These are phyloP conservation scores for Megalops cyprinoides DNA, from an alignment of 2,797 vertebrate genomes.

Conservation along the genomic window DNA sequence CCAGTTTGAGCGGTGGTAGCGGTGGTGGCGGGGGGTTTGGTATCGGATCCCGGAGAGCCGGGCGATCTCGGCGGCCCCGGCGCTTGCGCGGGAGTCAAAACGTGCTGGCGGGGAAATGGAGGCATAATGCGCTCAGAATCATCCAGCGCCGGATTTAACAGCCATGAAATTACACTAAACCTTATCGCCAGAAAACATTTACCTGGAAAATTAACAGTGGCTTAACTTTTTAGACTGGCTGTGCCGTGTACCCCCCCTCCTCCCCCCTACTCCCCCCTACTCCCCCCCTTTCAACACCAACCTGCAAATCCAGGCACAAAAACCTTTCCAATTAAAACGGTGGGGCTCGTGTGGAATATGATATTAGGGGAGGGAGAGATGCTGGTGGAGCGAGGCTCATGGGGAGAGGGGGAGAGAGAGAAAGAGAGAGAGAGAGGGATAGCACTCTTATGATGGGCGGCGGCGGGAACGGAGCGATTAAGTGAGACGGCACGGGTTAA, in stretches of 20 bases:
- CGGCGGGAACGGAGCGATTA: neutral
- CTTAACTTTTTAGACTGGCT: conserved; percentile 49
- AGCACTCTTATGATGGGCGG: neutral
- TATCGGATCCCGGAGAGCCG: too few species aligned
- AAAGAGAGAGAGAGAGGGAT: conserved; percentile 26
- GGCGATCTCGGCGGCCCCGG: neutral
- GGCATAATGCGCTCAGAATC: conserved; percentile 60
- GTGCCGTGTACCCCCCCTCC: neutral
- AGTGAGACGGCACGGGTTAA: neutral
- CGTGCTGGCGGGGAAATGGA: conserved; percentile 42
- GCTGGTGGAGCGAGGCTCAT: conserved; percentile 31
- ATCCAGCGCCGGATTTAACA: conserved; percentile 64
- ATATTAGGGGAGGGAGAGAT: conserved; percentile 32
- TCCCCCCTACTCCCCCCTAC: conserved; percentile 39
- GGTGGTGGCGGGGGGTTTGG: too few species aligned
- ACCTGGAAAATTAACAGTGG: conserved; percentile 68
- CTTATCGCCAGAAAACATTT: conserved; percentile 66
- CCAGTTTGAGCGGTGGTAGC: too few species aligned
- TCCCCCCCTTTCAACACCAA: conserved; percentile 40
- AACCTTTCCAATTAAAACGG: conserved; percentile 57
- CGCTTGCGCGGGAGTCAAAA: neutral
- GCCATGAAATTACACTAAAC: conserved; percentile 73
- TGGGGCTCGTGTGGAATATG: conserved; percentile 39
- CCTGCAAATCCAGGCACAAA: conserved; percentile 34
- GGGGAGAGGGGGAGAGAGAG: conserved; percentile 26